Base-by-base conservation (phyloP, 1,140 invertebrate genomes). In the Heliconius eleuchia region DNA sequence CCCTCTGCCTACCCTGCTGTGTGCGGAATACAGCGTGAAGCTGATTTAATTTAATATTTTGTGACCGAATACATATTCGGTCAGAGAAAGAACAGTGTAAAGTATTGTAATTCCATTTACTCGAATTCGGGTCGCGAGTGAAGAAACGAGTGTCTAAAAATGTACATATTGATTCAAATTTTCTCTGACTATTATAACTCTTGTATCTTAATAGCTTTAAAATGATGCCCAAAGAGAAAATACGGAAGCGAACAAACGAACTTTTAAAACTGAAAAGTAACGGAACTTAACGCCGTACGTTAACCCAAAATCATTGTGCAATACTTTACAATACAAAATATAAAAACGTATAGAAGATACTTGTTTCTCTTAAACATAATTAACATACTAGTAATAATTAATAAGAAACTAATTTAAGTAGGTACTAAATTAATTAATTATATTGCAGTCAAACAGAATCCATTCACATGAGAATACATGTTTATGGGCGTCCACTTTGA, bases 401-500 rank as follows among this genome's bases (percentile, higher is more conserved):
- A 66, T 30, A 66, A 66, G 75, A 75, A 72, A 82, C 78, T 80
- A 80, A 80, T 78, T 39, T 27, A 74, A 66, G 60, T 27, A 74
- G 30, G 60, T 66, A 66, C 23, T 66, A 66, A 27, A 82, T 85
- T 87, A 88, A 85, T 85, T 85, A 89, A 89, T 89, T 87, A 85
- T 77, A 75, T 71, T 76, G 82, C 66, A 79, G 82, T 60, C 50
- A 52, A 77, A 77, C 60, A 37, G 57, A 72, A 52, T 82, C 74
- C 60, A 74, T 83, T 85, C 82, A 85, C 85, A 83, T 84, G 86
- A 77, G 83, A 84, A 82, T 75, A 80, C 82, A 82, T 82, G 83
- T 84, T 86, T 85, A 86, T 84, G 80, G 84, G 82, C 79, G 83
- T 80, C 76, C 82, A 80, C 86, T 87, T 90, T 87, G 86, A 88